Conservation (phyloP, 2,113 vertebrate genomes). For the Crypturellus undulatus region DNA sequence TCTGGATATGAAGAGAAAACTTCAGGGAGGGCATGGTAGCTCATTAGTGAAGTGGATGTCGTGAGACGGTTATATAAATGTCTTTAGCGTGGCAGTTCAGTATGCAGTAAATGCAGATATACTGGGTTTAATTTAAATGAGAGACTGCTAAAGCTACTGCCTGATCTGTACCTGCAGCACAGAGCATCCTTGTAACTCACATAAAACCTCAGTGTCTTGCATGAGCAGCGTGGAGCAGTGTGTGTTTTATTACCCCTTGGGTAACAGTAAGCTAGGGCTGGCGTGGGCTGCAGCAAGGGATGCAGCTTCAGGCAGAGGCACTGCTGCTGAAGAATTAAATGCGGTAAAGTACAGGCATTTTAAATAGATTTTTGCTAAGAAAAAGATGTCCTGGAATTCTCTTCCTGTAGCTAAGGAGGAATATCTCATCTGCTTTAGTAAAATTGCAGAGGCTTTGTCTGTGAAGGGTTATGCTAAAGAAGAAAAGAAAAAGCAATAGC, state of each 20-base stretch:
- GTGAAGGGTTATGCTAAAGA: neutral
- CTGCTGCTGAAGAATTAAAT: neutral
- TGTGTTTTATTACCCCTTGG: neutral
- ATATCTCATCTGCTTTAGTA: neutral
- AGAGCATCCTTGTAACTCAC: neutral
- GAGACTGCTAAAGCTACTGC: neutral
- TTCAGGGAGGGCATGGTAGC: neutral
- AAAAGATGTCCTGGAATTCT: neutral
- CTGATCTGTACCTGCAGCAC: neutral
- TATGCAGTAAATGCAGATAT: neutral
- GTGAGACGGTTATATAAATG: neutral
- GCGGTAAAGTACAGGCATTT: neutral
- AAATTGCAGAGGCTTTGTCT: neutral
- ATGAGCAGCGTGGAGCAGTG: neutral
- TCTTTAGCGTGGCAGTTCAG: neutral
- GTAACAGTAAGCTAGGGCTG: neutral
- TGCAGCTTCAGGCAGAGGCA: neutral
- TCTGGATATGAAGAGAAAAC: neutral
- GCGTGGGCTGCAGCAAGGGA: rapidly evolving
- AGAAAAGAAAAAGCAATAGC: neutral
- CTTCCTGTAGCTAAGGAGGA: neutral
- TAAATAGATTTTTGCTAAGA: neutral
- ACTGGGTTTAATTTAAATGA: neutral
- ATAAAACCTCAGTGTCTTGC: neutral
- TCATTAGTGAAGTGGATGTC: neutral